A percentile compares a stretch with the other conserved stretches of the same genome.
Evolutionary conservation across 2,888 invertebrate species (phyloP).

Genomic region (Idaea dimidiata): DNA sequence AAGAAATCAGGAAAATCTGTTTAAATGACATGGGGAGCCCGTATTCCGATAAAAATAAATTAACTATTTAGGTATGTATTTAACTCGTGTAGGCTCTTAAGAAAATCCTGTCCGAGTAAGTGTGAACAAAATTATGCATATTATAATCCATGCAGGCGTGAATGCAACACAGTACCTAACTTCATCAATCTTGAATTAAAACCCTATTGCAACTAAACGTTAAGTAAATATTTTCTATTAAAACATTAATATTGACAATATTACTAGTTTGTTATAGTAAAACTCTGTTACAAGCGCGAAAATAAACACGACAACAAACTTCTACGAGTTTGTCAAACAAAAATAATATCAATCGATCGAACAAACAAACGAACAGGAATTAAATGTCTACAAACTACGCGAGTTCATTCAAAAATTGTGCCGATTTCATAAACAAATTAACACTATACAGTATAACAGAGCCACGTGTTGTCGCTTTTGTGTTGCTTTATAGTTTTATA

Average conservation of each 20-base stretch:
- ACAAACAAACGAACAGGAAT: not conserved
- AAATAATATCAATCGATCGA: constrained; percentile 33
- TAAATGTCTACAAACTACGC: not conserved
- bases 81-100: too few species aligned
- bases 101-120: too few species aligned
- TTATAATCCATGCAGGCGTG: too few species aligned
- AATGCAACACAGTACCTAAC: too few species aligned
- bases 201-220: not conserved
- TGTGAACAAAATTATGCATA: too few species aligned
- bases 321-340: constrained; percentile 13
- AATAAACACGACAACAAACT: not conserved
- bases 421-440: constrained; percentile 67
- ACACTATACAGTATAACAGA: constrained; percentile 57
- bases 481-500: constrained; percentile 63
- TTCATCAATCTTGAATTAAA: not conserved
- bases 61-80: too few species aligned
- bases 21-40: too few species aligned
- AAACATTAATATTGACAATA: not conserved
- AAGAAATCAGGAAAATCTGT: too few species aligned
- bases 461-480: constrained; percentile 72
- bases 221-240: not conserved
- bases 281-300: not conserved
- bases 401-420: constrained; percentile 20
- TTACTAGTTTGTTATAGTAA: not conserved
- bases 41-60: too few species aligned